phyloP scores from a whole-genome alignment of 2,888 invertebrate species.

The Habrosyne pyritoides region DNA sequence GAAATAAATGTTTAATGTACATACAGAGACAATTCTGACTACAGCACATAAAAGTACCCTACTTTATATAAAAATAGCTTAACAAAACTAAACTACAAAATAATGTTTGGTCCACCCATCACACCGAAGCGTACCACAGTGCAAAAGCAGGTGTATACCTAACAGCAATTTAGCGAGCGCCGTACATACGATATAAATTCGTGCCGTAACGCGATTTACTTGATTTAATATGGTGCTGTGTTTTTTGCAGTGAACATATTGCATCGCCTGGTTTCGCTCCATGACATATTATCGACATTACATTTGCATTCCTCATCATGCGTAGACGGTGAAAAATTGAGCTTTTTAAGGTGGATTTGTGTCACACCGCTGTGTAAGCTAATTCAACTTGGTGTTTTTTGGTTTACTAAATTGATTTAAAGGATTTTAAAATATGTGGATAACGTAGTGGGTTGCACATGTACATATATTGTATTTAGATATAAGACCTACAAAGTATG shows the following conservation, averaged over 20 bases:
- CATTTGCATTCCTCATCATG: slow-evolving; percentile 13
- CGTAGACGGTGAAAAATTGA: slow-evolving; percentile 7
- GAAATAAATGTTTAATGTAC: no score
- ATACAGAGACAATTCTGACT: no score
- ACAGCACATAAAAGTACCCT: no score
- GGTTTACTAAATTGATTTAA: background rate
- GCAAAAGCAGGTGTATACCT: slow-evolving; percentile 36
- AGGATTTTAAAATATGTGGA: no score
- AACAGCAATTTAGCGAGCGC: slow-evolving; percentile 20
- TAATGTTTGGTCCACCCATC: slow-evolving; percentile 5
- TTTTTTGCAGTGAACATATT: slow-evolving; percentile 16
- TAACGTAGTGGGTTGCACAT: no score
- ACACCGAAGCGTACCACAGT: slow-evolving; percentile 19
- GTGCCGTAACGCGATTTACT: slow-evolving; percentile 40
- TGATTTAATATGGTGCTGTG: slow-evolving; percentile 40
- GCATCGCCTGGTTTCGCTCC: slow-evolving; percentile 4
- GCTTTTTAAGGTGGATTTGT: slow-evolving; percentile 15
- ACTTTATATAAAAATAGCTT: background rate
- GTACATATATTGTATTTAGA: no score
- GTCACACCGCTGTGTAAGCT: slow-evolving; percentile 17
- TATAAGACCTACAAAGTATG: no score
- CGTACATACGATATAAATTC: slow-evolving; percentile 36
- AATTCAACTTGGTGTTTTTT: background rate
- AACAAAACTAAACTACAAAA: background rate
- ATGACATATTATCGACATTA: slow-evolving; percentile 11